Evolutionary conservation across 2,797 vertebrate species (phyloP).

Genomic region (Limnodromus scolopaceus): DNA sequence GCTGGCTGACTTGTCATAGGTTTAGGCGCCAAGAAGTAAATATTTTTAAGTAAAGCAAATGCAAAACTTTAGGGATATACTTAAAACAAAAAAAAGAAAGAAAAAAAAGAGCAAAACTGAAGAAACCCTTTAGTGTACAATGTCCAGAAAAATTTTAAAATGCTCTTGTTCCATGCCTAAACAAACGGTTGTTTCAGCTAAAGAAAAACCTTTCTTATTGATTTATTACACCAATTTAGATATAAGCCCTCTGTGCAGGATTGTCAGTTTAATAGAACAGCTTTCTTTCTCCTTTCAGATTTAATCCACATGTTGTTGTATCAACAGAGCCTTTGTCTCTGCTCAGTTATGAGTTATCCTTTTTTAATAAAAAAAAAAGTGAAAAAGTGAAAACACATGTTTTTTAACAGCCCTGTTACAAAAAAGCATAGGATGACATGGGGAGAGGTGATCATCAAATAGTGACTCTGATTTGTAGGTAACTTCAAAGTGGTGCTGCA

Average conservation of each 20-base stretch:
- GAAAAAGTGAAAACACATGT: slow-evolving; percentile 6
- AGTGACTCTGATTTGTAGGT: not conserved
- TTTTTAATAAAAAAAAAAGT: slow-evolving; percentile 1
- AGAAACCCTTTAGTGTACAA: not conserved
- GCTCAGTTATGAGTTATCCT: slow-evolving; percentile 8
- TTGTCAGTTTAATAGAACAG: slow-evolving; percentile 32
- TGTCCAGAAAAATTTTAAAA: slow-evolving; percentile 3
- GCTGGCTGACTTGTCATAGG: not conserved
- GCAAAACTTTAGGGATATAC: not conserved
- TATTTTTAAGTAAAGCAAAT: slow-evolving; percentile 9
- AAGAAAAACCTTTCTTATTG: not conserved
- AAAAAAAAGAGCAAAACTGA: not conserved
- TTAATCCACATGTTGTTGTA: slow-evolving; percentile 59
- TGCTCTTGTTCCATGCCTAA: slow-evolving; percentile 1
- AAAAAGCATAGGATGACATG: not conserved
- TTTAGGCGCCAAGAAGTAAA: not conserved
- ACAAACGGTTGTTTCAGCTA: slow-evolving; percentile 17
- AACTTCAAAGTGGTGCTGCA: not conserved
- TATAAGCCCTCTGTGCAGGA: slow-evolving; percentile 20
- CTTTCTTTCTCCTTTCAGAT: slow-evolving; percentile 52
- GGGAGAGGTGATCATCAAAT: not conserved
- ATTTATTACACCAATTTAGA: slow-evolving; percentile 48
- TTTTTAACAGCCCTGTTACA: not conserved
- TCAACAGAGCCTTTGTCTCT: slow-evolving; percentile 56
- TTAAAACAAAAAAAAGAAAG: not conserved